Evolutionary conservation across 2,888 invertebrate genomes (phyloP).

Genomic region (Congeria kusceri): DNA sequence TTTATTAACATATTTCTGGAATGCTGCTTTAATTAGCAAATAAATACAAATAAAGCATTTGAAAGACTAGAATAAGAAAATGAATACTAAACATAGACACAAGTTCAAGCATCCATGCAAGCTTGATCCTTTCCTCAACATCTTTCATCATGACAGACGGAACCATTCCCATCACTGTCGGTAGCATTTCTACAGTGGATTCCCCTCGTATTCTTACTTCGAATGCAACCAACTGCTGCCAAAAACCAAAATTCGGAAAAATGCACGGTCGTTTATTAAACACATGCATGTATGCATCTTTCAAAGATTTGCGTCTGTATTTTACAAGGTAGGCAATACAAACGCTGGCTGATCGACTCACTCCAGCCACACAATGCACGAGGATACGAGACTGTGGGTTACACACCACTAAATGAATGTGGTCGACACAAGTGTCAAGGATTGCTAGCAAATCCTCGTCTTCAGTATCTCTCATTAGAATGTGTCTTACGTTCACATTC

Average conservation of each 20-base stretch:
- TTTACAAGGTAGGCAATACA: constrained; percentile 75
- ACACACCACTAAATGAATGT: constrained; percentile 56
- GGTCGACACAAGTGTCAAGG: constrained; percentile 71
- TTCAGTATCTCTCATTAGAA: constrained; percentile 67
- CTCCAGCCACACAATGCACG: constrained; percentile 76
- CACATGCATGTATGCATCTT: constrained; percentile 69
- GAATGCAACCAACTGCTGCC: constrained; percentile 69
- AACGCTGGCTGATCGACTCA: constrained; percentile 76
- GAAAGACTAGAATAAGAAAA: constrained; percentile 58
- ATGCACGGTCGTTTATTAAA: constrained; percentile 65
- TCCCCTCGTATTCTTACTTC: constrained; percentile 62
- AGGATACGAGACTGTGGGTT: constrained; percentile 64
- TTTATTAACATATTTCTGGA: too few relatives aligned
- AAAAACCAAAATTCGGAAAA: constrained; percentile 74
- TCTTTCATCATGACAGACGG: constrained; percentile 61
- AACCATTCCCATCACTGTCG: constrained; percentile 66
- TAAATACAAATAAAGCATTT: constrained; percentile 52
- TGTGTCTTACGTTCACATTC: constrained; percentile 42
- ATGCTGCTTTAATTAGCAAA: neutral
- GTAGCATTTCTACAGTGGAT: constrained; percentile 70
- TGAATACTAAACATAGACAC: constrained; percentile 56
- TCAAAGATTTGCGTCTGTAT: constrained; percentile 61
- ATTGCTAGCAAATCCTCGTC: constrained; percentile 65
- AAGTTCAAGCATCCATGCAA: constrained; percentile 70
- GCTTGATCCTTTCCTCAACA: constrained; percentile 56